Evolutionary conservation across 2,888 invertebrate genomes (phyloP).

Genomic region (Lithodes maja): DNA sequence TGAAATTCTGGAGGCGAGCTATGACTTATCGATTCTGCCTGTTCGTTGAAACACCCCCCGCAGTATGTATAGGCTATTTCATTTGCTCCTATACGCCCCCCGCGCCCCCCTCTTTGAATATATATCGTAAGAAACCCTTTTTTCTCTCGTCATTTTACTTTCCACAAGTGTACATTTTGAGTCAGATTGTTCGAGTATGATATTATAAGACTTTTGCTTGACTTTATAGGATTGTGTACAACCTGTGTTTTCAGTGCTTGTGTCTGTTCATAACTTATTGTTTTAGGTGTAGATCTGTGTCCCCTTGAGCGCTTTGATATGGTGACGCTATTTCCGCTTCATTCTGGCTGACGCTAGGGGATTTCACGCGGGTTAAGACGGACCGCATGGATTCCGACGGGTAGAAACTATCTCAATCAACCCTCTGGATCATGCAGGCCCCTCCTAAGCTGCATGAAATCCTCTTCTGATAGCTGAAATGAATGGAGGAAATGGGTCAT

Average conservation of each 20-base stretch:
- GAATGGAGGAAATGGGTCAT: no score
- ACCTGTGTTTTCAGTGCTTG: conserved; percentile 51
- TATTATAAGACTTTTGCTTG: conserved; percentile 45
- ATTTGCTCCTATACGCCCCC: conserved; percentile 30
- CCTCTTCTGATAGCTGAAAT: no score
- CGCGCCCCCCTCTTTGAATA: background rate
- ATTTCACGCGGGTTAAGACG: no score
- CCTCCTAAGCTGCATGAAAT: no score
- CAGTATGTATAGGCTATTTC: background rate
- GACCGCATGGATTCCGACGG: no score
- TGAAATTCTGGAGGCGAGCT: no score
- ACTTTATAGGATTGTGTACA: conserved; percentile 59
- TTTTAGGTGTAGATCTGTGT: conserved; percentile 38
- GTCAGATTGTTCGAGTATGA: conserved; percentile 54
- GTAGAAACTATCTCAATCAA: no score
- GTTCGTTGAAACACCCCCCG: background rate
- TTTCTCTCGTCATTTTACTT: conserved; percentile 16
- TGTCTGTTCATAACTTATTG: conserved; percentile 54
- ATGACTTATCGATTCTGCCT: no score
- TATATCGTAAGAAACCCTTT: background rate
- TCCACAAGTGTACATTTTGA: conserved; percentile 41
- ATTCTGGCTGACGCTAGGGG: no score
- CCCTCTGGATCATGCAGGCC: no score
- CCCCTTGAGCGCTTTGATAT: background rate
- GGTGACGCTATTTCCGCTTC: no score